phyloP scores from a whole-genome alignment of 2,888 invertebrate species.

The Nomada goodeniana region DNA sequence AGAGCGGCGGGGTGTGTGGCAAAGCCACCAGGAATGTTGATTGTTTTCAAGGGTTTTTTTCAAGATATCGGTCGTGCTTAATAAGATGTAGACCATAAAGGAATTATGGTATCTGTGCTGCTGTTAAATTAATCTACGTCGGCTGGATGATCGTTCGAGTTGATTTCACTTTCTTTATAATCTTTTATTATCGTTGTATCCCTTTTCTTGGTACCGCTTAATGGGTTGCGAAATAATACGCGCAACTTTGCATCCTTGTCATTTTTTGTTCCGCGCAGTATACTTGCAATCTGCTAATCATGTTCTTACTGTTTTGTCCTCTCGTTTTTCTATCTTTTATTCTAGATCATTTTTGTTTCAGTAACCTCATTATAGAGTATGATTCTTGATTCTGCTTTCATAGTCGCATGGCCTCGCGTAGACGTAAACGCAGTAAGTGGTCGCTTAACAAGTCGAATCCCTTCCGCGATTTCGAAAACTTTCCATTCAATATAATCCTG shows the following conservation, averaged over 20 bases:
- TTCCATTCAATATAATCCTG: too few species aligned
- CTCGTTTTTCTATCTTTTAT: too few species aligned
- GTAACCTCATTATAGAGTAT: too few species aligned
- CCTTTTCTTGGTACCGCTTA: not conserved
- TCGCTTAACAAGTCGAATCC: too few species aligned
- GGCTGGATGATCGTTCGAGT: not conserved
- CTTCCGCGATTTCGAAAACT: too few species aligned
- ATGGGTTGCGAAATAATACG: not conserved
- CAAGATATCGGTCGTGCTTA: conserved; percentile 26
- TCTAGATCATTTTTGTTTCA: too few species aligned
- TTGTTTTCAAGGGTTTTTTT: conserved; percentile 38
- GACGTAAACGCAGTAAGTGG: too few species aligned
- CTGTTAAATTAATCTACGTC: conserved; percentile 2
- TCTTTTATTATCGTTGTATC: not conserved
- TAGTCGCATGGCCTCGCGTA: too few species aligned
- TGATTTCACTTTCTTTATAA: conserved; percentile 9
- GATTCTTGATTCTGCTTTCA: too few species aligned
- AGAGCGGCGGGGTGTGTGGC: not conserved
- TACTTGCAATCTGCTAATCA: not conserved
- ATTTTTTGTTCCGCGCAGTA: not conserved
- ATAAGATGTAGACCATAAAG: conserved; percentile 28
- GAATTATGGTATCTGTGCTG: conserved; percentile 3
- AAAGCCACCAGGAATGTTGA: conserved; percentile 33
- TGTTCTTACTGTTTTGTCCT: not conserved
- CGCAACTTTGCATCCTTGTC: not conserved